These are phyloP conservation scores for Anoura caudifer DNA, from an alignment of 2,113 vertebrate species.

Conservation along the genomic window DNA sequence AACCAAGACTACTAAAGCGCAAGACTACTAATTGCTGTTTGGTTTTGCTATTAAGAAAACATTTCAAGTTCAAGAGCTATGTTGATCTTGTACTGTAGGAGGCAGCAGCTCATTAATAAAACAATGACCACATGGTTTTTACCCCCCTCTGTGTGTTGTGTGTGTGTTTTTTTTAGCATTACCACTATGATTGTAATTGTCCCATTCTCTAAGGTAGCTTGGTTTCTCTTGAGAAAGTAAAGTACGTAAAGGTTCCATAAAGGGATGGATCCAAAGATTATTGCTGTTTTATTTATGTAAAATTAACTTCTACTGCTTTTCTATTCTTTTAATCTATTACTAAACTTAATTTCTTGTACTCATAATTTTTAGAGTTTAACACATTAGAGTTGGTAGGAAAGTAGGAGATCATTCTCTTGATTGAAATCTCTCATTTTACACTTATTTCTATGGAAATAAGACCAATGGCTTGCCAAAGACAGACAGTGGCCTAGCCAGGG, in stretches of 20 bases:
- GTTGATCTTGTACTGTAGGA: slow-evolving; percentile 34
- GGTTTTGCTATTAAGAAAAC: background rate
- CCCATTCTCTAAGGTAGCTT: background rate
- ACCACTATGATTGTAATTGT: background rate
- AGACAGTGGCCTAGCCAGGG: background rate
- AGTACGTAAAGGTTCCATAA: background rate
- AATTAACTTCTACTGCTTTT: background rate
- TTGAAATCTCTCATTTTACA: background rate
- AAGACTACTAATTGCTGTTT: background rate
- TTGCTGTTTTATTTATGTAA: background rate
- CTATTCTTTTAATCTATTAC: background rate
- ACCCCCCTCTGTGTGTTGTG: background rate
- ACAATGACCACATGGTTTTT: background rate
- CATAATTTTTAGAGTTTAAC: background rate
- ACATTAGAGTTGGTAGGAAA: background rate
- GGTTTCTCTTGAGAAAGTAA: background rate
- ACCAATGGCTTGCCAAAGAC: background rate
- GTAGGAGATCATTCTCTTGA: background rate
- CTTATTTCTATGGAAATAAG: background rate
- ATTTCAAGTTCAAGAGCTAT: background rate
- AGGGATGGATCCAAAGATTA: background rate
- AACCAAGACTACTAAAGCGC: background rate
- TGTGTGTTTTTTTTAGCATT: background rate
- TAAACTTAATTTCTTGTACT: background rate
- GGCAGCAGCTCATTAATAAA: slow-evolving; percentile 53